Evolutionary conservation across 1,140 invertebrate genomes (phyloP), one percentile per base, ranked within the genome.

Genomic region (Penaeus chinensis): DNA sequence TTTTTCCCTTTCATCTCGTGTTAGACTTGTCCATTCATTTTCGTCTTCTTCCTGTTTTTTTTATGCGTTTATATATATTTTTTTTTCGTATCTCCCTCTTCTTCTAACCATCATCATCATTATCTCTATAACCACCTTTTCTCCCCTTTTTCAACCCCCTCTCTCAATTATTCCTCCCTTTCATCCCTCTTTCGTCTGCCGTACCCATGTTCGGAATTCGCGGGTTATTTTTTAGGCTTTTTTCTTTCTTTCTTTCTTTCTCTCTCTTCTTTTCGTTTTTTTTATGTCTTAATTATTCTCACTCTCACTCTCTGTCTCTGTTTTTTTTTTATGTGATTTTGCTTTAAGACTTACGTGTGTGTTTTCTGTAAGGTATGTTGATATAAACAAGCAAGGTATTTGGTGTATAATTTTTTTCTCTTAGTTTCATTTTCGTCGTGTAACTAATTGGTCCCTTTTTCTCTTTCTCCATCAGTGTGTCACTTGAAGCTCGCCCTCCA

Each of bases 401-500:
- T 42, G 7, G 37, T 42, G 37, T 42, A 7, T 42, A 42, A 2
- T 7, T 42, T 42, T 18, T 77, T 20, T 47, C 37, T 5, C 74
- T 32, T 32, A 3, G n/a, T 77, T 42, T 77, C 19, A 1, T 37
- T 37, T 20, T 16, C 37, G 37, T 42, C 37, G 37, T 42, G 37
- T 42, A 42, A 42, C 37, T 42, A 42, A 42, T 8, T 7, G 4
- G 4, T 8, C 27, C 37, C n/a, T 74, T 71, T 63, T 24, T 63
- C 84, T n/a, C 63, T 27, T 86, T 84, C 24, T 42, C 37, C 37
- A 42, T 42, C 89, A 90, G 89, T 90, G 71, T 81, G 89, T 32
- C 80, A 90, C 74, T 81, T 90, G 69, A 89, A 89, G 60, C 71
- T 62, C 16, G 89, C 89, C 37, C 87, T 90, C 8, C 89, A 90